Percentiles rank a stretch among this genome's conserved stretches.
Conservation (phyloP, 2,888 invertebrate genomes). For the Drosophila acutilabella region DNA sequence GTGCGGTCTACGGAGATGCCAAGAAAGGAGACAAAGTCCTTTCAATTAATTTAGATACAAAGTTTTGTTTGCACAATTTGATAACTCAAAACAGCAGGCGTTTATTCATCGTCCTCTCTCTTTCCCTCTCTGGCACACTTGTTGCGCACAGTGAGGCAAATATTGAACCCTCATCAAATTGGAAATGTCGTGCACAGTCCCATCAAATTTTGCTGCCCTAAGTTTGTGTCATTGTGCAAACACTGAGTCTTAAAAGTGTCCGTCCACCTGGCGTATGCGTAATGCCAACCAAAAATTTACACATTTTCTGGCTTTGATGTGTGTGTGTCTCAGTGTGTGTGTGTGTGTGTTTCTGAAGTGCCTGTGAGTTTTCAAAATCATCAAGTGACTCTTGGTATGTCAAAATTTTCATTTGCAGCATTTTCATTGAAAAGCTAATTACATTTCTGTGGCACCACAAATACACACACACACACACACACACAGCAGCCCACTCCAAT, state of each 20-base stretch:
- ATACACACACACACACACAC: slow-evolving; percentile 16
- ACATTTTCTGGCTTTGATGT: slow-evolving; percentile 39
- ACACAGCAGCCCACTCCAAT: slow-evolving; percentile 8
- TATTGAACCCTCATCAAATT: slow-evolving; percentile 67
- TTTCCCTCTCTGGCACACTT: slow-evolving; percentile 42
- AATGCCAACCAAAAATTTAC: slow-evolving; percentile 31
- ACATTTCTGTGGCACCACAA: slow-evolving; percentile 45
- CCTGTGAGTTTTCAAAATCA: slow-evolving; percentile 6
- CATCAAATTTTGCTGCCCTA: slow-evolving; percentile 53
- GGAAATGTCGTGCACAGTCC: slow-evolving; percentile 54
- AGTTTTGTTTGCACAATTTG: slow-evolving; percentile 70
- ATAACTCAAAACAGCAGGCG: slow-evolving; percentile 48
- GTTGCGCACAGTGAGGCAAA: slow-evolving; percentile 50
- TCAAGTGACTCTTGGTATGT: slow-evolving; percentile 10
- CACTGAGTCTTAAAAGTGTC: slow-evolving; percentile 42
- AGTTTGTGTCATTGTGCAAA: slow-evolving; percentile 46
- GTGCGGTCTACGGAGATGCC: slow-evolving; percentile 8
- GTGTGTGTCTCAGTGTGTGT: not conserved
- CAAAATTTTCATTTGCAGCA: slow-evolving; percentile 23
- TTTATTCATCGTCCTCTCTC: slow-evolving; percentile 1
- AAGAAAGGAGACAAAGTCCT: slow-evolving; percentile 34
- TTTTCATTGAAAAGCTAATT: slow-evolving; percentile 58
- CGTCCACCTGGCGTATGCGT: slow-evolving; percentile 51
- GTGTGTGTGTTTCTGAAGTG: not conserved
- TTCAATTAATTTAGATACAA: slow-evolving; percentile 73